phyloP scores from a whole-genome alignment of 1,140 invertebrate species.

The Atopsyche davidsoni region DNA sequence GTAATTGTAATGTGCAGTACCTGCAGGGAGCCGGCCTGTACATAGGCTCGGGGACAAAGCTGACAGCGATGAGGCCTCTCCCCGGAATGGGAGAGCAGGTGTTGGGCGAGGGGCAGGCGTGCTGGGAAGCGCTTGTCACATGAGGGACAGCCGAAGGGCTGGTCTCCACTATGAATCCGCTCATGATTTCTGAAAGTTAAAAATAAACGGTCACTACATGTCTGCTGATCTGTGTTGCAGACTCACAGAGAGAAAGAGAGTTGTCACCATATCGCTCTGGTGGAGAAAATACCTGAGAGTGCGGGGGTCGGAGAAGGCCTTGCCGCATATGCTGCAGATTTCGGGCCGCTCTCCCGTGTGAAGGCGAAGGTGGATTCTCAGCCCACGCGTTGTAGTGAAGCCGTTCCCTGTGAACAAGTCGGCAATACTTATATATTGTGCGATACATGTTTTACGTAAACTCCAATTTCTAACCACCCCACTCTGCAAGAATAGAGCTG shows the following conservation, averaged over 20 bases:
- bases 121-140: slow-evolving; percentile 19
- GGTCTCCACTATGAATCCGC: slow-evolving; percentile 20
- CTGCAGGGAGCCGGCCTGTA: slow-evolving; percentile 15
- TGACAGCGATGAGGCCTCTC: slow-evolving; percentile 41
- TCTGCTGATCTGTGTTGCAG: no score
- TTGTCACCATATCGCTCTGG: background rate
- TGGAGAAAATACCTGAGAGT: slow-evolving; percentile 15
- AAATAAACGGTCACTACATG: no score
- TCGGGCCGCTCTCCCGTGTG: slow-evolving; percentile 19
- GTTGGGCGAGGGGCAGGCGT: slow-evolving; percentile 38
- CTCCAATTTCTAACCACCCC: background rate
- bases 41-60: slow-evolving; percentile 34
- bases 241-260: background rate
- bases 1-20: no score
- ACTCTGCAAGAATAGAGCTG: background rate
- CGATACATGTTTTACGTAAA: background rate
- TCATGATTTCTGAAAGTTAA: slow-evolving; percentile 21
- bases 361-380: slow-evolving; percentile 16
- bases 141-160: slow-evolving; percentile 12
- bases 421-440: slow-evolving; percentile 2
- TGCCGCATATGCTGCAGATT: slow-evolving; percentile 17
- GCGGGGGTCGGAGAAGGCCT: slow-evolving; percentile 22
- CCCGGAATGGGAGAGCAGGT: slow-evolving; percentile 49
- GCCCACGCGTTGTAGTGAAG: slow-evolving; percentile 19
- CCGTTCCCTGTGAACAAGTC: slow-evolving; percentile 16